These are phyloP conservation scores for Geotrupes spiniger DNA, from an alignment of 2,888 invertebrate genomes.

Conservation along the genomic window DNA sequence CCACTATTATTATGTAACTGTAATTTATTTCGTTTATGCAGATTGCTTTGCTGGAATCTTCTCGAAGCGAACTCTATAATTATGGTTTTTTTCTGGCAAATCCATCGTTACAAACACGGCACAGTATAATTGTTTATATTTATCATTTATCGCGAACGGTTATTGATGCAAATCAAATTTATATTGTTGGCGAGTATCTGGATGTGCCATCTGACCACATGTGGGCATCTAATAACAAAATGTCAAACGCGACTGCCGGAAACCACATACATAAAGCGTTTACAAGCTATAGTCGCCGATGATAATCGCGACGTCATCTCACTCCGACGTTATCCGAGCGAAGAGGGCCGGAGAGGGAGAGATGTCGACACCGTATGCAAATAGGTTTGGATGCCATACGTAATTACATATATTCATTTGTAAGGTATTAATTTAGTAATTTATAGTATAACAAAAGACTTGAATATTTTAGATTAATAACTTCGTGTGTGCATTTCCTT, in stretches of 20 bases:
- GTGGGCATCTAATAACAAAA: conserved; percentile 24
- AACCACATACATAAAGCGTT: conserved; percentile 14
- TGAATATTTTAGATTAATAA: conserved; percentile 9
- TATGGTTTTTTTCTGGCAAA: too few relatives aligned
- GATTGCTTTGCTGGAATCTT: too few relatives aligned
- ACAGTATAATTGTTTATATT: not conserved
- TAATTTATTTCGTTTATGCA: too few relatives aligned
- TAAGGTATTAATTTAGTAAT: conserved; percentile 12
- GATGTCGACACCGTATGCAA: not conserved
- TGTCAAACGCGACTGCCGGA: conserved; percentile 23
- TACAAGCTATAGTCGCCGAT: conserved; percentile 9
- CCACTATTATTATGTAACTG: too few relatives aligned
- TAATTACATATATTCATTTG: conserved; percentile 15
- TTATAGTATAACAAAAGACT: conserved; percentile 12
- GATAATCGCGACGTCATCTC: conserved; percentile 6
- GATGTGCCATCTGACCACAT: conserved; percentile 21
- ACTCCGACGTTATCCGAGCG: too few relatives aligned
- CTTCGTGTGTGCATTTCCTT: conserved; percentile 6
- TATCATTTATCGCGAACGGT: conserved; percentile 3
- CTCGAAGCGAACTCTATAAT: too few relatives aligned
- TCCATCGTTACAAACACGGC: too few relatives aligned
- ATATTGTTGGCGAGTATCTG: conserved; percentile 16
- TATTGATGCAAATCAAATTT: conserved; percentile 20
- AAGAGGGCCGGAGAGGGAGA: too few relatives aligned
- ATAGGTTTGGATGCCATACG: not conserved